Percentiles rank a stretch among this genome's conserved stretches.
Evolutionary conservation across 2,888 invertebrate species (phyloP).

Genomic region (Luffia ferchaultella): DNA sequence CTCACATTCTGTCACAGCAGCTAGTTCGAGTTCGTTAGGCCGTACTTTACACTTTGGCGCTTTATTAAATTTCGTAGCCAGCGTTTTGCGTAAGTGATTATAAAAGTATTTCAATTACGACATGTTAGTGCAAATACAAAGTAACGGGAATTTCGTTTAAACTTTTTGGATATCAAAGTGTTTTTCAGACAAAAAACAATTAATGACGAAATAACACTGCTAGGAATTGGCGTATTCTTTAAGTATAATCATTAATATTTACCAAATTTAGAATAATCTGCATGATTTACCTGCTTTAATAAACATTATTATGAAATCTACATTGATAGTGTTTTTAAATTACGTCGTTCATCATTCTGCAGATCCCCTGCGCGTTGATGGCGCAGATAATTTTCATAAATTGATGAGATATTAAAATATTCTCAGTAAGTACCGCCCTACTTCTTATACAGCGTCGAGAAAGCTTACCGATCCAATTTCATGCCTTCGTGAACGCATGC

Average conservation of each 20-base stretch:
- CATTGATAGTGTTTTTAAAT: neutral
- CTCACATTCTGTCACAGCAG: constrained; percentile 49
- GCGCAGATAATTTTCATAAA: neutral
- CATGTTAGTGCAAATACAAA: too few species aligned
- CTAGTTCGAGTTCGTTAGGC: constrained; percentile 18
- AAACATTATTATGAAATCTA: too few species aligned
- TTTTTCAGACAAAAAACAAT: too few species aligned
- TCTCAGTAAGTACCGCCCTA: neutral
- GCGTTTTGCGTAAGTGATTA: constrained; percentile 1
- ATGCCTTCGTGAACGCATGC: constrained; percentile 57
- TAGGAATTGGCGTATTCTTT: too few species aligned
- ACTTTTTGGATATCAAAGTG: too few species aligned
- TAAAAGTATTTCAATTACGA: too few species aligned
- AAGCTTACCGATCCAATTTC: constrained; percentile 58
- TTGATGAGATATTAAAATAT: neutral
- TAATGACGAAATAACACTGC: too few species aligned
- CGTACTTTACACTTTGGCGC: constrained; percentile 5
- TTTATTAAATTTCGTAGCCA: constrained; percentile 4
- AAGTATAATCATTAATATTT: too few species aligned
- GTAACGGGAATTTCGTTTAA: too few species aligned
- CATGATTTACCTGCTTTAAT: too few species aligned
- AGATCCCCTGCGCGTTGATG: neutral
- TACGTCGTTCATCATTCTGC: neutral
- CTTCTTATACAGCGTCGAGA: constrained; percentile 18
- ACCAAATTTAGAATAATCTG: too few species aligned